A percentile compares a stretch with the other conserved stretches of the same genome.
Conservation (phyloP, 2,113 vertebrate species). For the Entomyzon cyanotis region DNA sequence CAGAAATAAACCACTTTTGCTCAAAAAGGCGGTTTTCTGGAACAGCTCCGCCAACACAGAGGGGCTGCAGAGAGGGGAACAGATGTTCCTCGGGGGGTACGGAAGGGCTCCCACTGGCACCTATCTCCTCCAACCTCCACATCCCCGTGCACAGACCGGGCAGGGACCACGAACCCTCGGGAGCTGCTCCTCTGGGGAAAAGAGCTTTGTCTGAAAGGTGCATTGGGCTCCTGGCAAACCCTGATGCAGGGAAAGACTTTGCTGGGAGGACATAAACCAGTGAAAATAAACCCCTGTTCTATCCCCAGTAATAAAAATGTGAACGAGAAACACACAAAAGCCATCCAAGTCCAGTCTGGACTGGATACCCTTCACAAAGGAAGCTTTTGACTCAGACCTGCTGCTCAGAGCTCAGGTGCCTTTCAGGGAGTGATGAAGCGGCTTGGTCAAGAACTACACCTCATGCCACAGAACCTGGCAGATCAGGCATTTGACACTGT, state of each 20-base stretch:
- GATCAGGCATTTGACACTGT: background rate
- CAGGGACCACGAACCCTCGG: background rate
- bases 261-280: background rate
- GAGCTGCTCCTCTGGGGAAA: background rate
- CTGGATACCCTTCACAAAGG: background rate
- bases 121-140: background rate
- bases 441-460: background rate
- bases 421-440: background rate
- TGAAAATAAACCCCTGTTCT: background rate
- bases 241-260: background rate
- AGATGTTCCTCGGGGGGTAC: accelerated
- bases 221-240: background rate
- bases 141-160: background rate
- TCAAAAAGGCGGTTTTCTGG: background rate
- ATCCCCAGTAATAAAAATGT: background rate
- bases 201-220: accelerated
- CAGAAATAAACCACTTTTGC: background rate
- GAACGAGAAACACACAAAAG: background rate
- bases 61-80: background rate
- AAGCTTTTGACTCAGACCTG: background rate
- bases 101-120: background rate
- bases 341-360: background rate
- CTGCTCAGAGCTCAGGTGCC: background rate
- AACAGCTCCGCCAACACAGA: background rate
- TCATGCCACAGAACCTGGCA: background rate